Conservation (phyloP, 2,888 invertebrate genomes). For the Taenaris catops region DNA sequence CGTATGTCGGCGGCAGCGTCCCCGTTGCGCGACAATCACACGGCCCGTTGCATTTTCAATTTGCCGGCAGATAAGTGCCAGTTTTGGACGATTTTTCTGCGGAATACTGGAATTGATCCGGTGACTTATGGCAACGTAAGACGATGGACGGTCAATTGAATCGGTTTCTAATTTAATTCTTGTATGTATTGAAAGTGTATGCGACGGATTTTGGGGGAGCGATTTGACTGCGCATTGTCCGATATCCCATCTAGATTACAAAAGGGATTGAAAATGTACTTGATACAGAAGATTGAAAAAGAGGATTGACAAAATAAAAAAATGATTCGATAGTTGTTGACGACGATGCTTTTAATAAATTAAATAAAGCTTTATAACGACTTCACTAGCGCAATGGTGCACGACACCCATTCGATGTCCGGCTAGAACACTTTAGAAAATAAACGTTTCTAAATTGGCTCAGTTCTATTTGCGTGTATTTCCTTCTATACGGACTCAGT, state of each 20-base stretch:
- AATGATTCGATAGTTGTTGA: no score
- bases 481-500: constrained; percentile 38
- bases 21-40: constrained; percentile 76
- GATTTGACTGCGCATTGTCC: constrained; percentile 18
- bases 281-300: no score
- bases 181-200: constrained; percentile 23
- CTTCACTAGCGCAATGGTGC: no score
- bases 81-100: constrained; percentile 73
- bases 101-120: constrained; percentile 74
- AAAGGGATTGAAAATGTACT: no score
- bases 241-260: constrained; percentile 1
- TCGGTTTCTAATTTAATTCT: constrained; percentile 48
- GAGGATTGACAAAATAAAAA: no score
- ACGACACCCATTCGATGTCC: no score
- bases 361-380: no score
- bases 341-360: no score
- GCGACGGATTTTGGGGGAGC: constrained; percentile 13
- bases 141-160: constrained; percentile 66
- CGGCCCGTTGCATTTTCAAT: constrained; percentile 77
- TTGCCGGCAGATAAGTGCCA: constrained; percentile 75
- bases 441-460: no score
- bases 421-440: no score
- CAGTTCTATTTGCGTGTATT: no score
- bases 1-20: constrained; percentile 68
- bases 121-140: constrained; percentile 69